Conservation (phyloP, 2,888 invertebrate genomes). For the Temnothorax unifasciatus region DNA sequence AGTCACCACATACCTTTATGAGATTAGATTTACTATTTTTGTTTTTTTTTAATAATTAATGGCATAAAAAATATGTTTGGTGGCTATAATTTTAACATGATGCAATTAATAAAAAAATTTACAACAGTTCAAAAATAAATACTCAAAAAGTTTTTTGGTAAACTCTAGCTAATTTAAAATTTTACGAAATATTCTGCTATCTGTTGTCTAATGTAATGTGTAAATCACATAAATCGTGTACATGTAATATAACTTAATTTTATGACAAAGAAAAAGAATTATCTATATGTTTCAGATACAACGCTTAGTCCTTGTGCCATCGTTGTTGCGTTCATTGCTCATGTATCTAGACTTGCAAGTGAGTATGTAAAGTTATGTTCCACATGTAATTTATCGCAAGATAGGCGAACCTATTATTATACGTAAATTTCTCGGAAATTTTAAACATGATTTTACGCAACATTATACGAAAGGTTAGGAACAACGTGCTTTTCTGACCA, state of each 20-base stretch:
- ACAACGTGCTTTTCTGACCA: background rate
- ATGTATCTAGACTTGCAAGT: constrained; percentile 90
- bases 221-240: background rate
- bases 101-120: background rate
- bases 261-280: background rate
- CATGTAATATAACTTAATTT: background rate
- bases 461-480: background rate
- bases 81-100: background rate
- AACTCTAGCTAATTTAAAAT: background rate
- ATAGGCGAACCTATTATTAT: background rate
- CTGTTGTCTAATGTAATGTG: background rate
- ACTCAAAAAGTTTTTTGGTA: background rate
- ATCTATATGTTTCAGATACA: constrained; percentile 88
- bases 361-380: constrained; percentile 57
- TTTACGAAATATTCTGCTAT: too few relatives aligned
- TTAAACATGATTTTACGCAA: background rate
- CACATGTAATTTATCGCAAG: background rate
- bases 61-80: background rate
- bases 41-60: background rate
- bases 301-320: constrained; percentile 94
- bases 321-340: constrained; percentile 92
- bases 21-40: too few relatives aligned
- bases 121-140: background rate
- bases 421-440: background rate
- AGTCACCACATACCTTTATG: too few relatives aligned